Percentiles rank a stretch among this genome's conserved stretches.
Conservation (phyloP, 1,140 invertebrate genomes). For the Cotesia vestalis region DNA sequence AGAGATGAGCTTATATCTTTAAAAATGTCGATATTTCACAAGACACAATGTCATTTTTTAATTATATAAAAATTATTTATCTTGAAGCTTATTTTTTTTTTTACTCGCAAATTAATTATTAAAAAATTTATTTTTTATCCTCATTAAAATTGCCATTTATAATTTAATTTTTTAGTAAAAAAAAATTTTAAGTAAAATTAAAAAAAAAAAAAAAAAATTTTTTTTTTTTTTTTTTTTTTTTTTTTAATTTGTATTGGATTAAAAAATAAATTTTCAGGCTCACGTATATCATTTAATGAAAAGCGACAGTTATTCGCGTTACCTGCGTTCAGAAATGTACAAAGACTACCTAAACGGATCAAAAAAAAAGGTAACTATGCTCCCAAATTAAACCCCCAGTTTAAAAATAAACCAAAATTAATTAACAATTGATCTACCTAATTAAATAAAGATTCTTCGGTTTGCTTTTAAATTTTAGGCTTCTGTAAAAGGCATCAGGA, state of each 20-base stretch:
- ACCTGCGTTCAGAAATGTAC: constrained; percentile 98
- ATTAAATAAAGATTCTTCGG: constrained; percentile 34
- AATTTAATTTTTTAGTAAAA: no score
- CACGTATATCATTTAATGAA: constrained; percentile 99
- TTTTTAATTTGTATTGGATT: constrained; percentile 6
- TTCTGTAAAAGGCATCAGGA: constrained; percentile 86
- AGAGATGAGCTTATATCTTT: no score
- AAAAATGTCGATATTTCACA: no score
- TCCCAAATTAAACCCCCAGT: constrained; percentile 24
- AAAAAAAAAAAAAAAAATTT: no score
- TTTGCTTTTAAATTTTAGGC: constrained; percentile 71
- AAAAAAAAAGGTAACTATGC: constrained; percentile 87
- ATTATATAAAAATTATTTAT: no score
- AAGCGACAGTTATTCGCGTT: constrained; percentile 97
- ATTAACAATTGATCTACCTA: constrained; percentile 23
- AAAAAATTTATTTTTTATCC: no score
- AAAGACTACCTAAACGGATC: constrained; percentile 96
- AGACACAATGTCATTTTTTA: no score
- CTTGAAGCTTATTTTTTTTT: no score
- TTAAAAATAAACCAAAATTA: background rate
- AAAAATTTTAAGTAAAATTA: no score
- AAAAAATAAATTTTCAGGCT: constrained; percentile 71
- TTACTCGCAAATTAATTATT: no score
- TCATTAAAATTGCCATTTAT: no score
- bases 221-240: background rate